These are phyloP conservation scores for Glossophaga mutica DNA, from an alignment of 2,797 vertebrate genomes.

Conservation along the genomic window DNA sequence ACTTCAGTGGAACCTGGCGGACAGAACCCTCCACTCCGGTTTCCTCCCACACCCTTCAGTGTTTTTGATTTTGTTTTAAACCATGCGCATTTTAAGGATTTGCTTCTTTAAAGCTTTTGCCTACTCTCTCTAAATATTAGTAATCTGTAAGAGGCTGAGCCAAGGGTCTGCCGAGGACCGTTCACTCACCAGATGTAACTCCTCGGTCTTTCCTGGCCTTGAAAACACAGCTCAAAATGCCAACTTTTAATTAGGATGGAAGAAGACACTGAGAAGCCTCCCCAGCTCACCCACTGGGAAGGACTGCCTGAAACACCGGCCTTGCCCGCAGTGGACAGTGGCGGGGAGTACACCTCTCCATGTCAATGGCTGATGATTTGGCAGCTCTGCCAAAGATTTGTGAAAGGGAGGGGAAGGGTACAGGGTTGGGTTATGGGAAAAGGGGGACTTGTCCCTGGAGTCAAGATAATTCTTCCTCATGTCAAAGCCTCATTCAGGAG, in stretches of 20 bases:
- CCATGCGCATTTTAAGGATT: neutral
- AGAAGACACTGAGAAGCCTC: fast-evolving
- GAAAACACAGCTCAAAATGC: neutral
- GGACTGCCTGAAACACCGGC: neutral
- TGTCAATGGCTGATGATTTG: neutral
- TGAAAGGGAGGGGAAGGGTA: neutral
- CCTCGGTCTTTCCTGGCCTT: neutral
- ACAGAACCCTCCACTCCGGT: neutral
- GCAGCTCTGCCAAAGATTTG: neutral
- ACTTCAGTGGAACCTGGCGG: neutral
- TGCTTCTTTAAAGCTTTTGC: neutral
- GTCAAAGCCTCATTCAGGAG: conserved; percentile 56
- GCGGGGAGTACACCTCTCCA: neutral
- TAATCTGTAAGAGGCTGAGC: neutral
- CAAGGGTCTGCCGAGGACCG: neutral
- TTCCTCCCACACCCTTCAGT: neutral
- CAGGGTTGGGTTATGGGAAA: neutral
- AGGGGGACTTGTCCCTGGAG: neutral
- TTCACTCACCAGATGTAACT: neutral
- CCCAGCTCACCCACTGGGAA: fast-evolving
- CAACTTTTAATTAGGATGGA: neutral
- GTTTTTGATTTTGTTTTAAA: neutral
- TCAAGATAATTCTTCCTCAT: conserved; percentile 44
- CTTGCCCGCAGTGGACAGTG: neutral
- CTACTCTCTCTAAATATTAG: neutral